These are phyloP conservation scores for Mamestra brassicae DNA, from an alignment of 2,888 invertebrate species.

Conservation along the genomic window DNA sequence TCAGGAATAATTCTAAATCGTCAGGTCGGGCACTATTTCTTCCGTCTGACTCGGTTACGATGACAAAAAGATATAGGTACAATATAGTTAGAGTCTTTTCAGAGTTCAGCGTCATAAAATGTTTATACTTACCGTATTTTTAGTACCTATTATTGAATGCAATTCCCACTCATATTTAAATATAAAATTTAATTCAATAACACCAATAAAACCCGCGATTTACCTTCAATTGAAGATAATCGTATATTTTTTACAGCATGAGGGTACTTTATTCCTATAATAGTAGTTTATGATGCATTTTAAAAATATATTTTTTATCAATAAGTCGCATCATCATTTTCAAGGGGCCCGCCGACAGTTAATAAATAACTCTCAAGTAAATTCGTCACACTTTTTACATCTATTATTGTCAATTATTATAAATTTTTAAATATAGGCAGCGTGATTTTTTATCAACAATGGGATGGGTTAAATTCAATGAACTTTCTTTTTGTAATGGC, in stretches of 20 bases:
- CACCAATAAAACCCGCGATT: slow-evolving; percentile 25
- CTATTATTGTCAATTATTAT: slow-evolving; percentile 80
- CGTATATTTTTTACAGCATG: slow-evolving; percentile 75
- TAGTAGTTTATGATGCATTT: slow-evolving; percentile 74
- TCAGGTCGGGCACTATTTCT: no score
- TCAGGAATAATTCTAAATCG: no score
- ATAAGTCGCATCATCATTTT: slow-evolving; percentile 73
- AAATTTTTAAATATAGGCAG: slow-evolving; percentile 68
- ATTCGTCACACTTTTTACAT: slow-evolving; percentile 86
- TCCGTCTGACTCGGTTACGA: no score
- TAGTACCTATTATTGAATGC: background rate
- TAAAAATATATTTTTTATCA: slow-evolving; percentile 82
- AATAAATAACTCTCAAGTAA: slow-evolving; percentile 80
- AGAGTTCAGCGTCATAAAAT: background rate
- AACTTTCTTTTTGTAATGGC: slow-evolving; percentile 56
- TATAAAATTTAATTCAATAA: slow-evolving; percentile 39
- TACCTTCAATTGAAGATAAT: slow-evolving; percentile 55
- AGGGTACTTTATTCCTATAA: slow-evolving; percentile 84
- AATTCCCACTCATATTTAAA: slow-evolving; percentile 25
- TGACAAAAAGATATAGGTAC: background rate
- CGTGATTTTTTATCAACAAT: slow-evolving; percentile 65
- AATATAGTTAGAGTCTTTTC: background rate
- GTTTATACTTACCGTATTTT: background rate
- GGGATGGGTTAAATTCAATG: slow-evolving; percentile 63
- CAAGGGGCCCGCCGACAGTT: slow-evolving; percentile 72